Evolutionary conservation across 2,797 vertebrate genomes (phyloP), one percentile per base, ranked within the genome.

Genomic region (Hozukius guyotensis): DNA sequence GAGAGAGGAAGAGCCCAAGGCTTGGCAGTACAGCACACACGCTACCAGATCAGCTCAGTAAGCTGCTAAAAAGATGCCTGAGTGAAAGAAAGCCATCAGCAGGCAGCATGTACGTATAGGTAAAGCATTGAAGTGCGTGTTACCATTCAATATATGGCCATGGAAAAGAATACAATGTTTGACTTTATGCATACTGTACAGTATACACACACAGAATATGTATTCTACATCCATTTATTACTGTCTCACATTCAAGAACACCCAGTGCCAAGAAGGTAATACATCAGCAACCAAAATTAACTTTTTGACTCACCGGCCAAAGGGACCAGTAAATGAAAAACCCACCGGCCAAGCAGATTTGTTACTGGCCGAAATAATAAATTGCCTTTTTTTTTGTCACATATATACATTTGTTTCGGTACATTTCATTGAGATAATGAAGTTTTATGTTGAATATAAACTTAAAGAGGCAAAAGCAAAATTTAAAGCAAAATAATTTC

Each of bases 1-100:
- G 75, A 56, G 82, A 88, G 80, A 75, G 71, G 85, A 77, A 80
- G 77, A 81, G 88, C 85, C 81, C 68, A 72, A 75, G 85, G 88
- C 87, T 84, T 77, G 74, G 71, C 66, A 70, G 61, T 52, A 24
- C 66, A 83, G 79, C 77, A 57, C 73, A 76, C 20, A 57, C 4
- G 1, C 62, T 18, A 62, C 53, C 66, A 72, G 56, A 82, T 72
- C 74, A 68, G 42, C 42, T 83, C 77, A 49, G 76, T 52, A 73
- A 65, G 72, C 55, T 73, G 73, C 70, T 78, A 62, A 84, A 87
- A 55, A 75, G 72, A 83, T 75, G 71, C 57, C 42, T 20, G 61
- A 75, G 52, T 29, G 5, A 38, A 76, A 77, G 53, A 72, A 79
- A 70, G 62, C 67, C 6, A 9, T 76, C 64, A 85, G 64, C 53